phyloP scores from a whole-genome alignment of 2,797 vertebrate species.

The Okamejei kenojei region DNA sequence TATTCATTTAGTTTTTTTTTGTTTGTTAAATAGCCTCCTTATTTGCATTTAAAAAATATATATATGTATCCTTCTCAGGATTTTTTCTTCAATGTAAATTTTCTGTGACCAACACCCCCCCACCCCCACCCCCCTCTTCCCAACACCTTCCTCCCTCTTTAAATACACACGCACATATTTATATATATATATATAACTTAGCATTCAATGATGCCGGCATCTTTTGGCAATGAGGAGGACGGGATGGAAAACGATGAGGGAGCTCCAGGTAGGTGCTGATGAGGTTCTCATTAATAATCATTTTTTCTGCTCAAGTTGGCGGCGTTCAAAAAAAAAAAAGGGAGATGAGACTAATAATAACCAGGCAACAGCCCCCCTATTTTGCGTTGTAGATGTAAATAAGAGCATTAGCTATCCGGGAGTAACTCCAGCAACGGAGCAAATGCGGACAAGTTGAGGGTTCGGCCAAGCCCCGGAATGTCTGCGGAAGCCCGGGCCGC shows the following conservation, averaged over 20 bases:
- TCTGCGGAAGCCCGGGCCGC: slow-evolving; percentile 20
- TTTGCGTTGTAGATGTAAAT: background rate
- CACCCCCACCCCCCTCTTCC: background rate
- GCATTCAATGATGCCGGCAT: slow-evolving; percentile 84
- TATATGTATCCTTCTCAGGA: background rate
- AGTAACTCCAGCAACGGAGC: background rate
- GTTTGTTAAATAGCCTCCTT: background rate
- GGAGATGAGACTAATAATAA: background rate
- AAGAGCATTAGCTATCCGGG: background rate
- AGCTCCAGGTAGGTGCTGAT: slow-evolving; percentile 75
- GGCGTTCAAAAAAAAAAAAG: background rate
- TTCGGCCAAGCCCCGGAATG: background rate
- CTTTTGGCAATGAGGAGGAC: slow-evolving; percentile 83
- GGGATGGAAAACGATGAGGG: slow-evolving; percentile 85
- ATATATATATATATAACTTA: slow-evolving; percentile 49
- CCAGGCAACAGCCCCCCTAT: background rate
- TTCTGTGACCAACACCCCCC: background rate
- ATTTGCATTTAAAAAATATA: background rate
- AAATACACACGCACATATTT: background rate
- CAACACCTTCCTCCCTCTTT: background rate
- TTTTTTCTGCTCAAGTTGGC: slow-evolving; percentile 28
- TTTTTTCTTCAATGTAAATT: slow-evolving; percentile 7
- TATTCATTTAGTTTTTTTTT: slow-evolving; percentile 5
- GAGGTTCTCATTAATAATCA: slow-evolving; percentile 18
- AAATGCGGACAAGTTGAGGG: background rate